These are phyloP conservation scores for Chloromyia formosa DNA, from an alignment of 2,888 invertebrate species.

Conservation along the genomic window DNA sequence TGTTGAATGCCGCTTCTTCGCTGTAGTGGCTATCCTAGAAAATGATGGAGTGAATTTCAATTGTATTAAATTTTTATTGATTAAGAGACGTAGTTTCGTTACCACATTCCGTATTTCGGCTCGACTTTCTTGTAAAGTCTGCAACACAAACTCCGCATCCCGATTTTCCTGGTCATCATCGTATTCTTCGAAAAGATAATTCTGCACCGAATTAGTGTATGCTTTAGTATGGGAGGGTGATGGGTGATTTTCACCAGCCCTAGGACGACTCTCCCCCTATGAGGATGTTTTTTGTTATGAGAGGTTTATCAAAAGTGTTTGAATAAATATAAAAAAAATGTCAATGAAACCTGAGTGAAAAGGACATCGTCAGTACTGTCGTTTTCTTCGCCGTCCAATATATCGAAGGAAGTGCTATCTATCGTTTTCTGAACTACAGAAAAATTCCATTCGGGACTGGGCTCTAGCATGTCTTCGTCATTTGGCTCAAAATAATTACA, in stretches of 20 bases:
- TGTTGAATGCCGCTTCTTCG: slow-evolving; percentile 45
- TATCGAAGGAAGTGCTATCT: slow-evolving; percentile 40
- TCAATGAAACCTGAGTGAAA: not conserved
- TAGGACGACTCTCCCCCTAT: not conserved
- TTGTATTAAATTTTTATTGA: not conserved
- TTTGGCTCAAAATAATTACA: slow-evolving; percentile 56
- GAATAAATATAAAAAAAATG: not conserved
- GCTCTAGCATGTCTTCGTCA: slow-evolving; percentile 54
- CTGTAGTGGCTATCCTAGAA: slow-evolving; percentile 50
- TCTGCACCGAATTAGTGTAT: slow-evolving; percentile 20
- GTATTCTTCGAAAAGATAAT: slow-evolving; percentile 39
- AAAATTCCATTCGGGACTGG: slow-evolving; percentile 53
- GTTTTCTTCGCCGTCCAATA: slow-evolving; percentile 50
- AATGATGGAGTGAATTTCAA: not conserved
- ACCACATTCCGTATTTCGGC: not conserved
- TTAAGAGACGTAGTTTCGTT: too few relatives aligned
- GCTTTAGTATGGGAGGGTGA: not conserved
- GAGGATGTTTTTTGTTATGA: not conserved
- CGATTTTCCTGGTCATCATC: slow-evolving; percentile 52
- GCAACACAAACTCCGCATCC: slow-evolving; percentile 53
- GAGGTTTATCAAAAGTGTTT: not conserved
- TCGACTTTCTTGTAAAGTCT: slow-evolving; percentile 53
- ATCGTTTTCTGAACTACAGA: slow-evolving; percentile 48
- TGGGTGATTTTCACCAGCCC: not conserved
- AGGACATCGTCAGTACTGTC: too few relatives aligned